Base-by-base conservation (phyloP, 2,888 invertebrate genomes). In the Hydriomena furcata region DNA sequence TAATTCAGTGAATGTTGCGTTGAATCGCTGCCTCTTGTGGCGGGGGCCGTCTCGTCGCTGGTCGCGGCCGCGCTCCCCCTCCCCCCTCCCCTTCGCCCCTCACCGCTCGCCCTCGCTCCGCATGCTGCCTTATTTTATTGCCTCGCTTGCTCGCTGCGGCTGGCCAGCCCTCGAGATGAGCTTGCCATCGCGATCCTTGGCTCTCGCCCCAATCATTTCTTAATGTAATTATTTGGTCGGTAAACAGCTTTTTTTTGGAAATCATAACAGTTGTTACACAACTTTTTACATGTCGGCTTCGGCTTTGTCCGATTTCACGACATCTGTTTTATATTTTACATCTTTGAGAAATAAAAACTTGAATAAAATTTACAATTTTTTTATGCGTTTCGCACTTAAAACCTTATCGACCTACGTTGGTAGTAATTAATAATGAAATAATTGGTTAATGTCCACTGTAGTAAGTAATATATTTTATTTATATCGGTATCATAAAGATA, bases 191-290 rank as follows among this genome's bases (percentile, higher is more conserved):
- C 67, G 42, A 41, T 45, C 41, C 17, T 67, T 69, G 72, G 66
- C 70, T 82, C 82, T 82, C 79, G 78, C 76, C 79, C 79, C 78
- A 76, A 81, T 84, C 81, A 84, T 85, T 88, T 85, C 84, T 86
- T 83, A 76, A 84, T 82, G 82, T 86, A 87, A 89, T 88, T 87
- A 87, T 86, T 87, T 83, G 72, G 73, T 72, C 70, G 63, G 74
- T 76, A 80, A 79, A 80, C 75, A 73, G 65, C 67, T 79, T 80
- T 84, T 41, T 82, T 86, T 81, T 75, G 71, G 70, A 69, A 79
- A 79, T 73, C 72, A 76, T 79, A 79, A 82, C 80, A 73, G 80
- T 84, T n/a, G n/a, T n/a, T 76, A 78, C 71, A 72, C 63, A 52
- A 66, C 64, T 79, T 79, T 82, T 81, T 82, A 79, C 77, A 55